Percentiles rank a stretch among this genome's conserved stretches.
Evolutionary conservation across 1,140 invertebrate species (phyloP).

Genomic region (Chlorops oryzae): DNA sequence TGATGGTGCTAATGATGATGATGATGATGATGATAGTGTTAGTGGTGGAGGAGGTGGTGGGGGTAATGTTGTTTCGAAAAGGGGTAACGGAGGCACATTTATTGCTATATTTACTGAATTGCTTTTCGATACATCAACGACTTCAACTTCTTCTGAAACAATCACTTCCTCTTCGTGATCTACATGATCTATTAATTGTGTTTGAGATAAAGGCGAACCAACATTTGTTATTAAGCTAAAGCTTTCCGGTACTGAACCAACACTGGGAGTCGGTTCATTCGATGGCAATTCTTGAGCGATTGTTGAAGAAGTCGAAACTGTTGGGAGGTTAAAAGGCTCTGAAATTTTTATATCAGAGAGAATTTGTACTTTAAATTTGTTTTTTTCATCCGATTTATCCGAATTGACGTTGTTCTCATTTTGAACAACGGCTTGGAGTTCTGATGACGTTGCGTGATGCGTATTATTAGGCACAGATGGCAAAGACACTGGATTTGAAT

Average conservation of each 20-base stretch:
- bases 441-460: conserved; percentile 1
- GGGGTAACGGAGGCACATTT: conserved; percentile 11
- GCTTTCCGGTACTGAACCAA: conserved; percentile 7
- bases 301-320: background rate
- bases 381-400: background rate
- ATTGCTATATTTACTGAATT: background rate
- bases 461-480: too few species aligned
- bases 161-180: conserved; percentile 41
- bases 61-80: conserved; percentile 9
- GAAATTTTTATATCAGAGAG: conserved; percentile 40
- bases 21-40: conserved; percentile 15
- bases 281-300: background rate
- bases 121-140: background rate
- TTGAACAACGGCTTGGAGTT: background rate
- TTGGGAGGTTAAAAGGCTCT: too few species aligned
- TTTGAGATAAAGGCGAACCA: background rate
- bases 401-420: background rate
- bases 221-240: background rate
- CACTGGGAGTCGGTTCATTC: background rate
- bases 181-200: conserved; percentile 12
- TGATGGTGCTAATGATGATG: background rate
- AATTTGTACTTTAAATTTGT: conserved; percentile 35
- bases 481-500: too few species aligned
- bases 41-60: conserved; percentile 1
- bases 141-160: conserved; percentile 8